Base-by-base conservation (phyloP, 2,113 vertebrate genomes). In the Acrocephalus kingi region DNA sequence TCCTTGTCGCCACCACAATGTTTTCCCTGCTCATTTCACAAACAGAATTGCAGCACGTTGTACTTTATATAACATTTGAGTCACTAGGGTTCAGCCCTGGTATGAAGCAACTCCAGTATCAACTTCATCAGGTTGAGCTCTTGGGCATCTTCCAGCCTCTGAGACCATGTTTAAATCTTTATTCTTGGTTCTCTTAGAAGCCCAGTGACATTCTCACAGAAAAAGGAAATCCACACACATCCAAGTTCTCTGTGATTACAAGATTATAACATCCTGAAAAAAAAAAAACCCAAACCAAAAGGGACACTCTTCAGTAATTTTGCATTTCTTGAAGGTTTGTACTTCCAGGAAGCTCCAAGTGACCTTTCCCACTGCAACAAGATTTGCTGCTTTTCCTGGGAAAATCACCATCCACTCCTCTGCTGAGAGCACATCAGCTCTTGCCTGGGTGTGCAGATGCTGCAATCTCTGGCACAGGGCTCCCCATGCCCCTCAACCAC, bases 151-250 rank as follows among this genome's bases (percentile, higher is more conserved):
- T 87, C 43, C 61, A 89, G 77, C 23, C 61, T 71, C 39, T 2
- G 3, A 74, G 25, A 77, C 22, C 1, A 0, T 15, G 55, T 27
- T 67, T 81, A 68, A 54, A 71, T 24, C 69, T 63, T 66, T 62
- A 43, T 24, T 63, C 55, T 87, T 48, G 18, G 18, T 37, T 84
- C 35, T 67, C 35, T 37, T 10, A 59, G 24, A 51, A 87, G 27
- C 27, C 7, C 89, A 87, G 56, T 0, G 0, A 58, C 23, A 74
- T 35, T 56, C 63, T 85, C 54, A 8, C 19, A 59, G n/a, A n/a
- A 9, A 58, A 64, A 45, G 35, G 33, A 84, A 84, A 75, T 10
- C 5, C 0, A 0, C 35, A 16, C 0, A 1, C 39, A 62, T 30
- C 11, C 1, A 35, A 49, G 22, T 51, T 75, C 39, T 63, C 66